Percentiles rank a stretch among this genome's conserved stretches.
Conservation (phyloP, 2,113 vertebrate genomes). For the Felis chaus region DNA sequence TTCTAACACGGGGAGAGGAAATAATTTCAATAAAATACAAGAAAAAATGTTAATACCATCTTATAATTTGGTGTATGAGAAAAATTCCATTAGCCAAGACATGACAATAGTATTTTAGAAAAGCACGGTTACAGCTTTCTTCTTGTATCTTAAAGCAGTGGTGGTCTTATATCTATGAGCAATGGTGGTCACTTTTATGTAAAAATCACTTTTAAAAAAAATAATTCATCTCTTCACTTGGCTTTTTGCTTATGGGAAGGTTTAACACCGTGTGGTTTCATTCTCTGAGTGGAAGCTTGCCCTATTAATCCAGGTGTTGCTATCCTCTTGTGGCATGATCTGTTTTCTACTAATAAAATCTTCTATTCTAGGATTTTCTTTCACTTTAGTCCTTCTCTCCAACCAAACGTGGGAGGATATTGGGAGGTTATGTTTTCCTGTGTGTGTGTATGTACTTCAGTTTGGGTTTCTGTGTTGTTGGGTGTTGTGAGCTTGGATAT, state of each 20-base stretch:
- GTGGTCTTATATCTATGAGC: not conserved
- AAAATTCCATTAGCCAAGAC: not conserved
- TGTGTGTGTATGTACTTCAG: not conserved
- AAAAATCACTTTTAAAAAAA: conserved; percentile 22
- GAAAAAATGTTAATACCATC: not conserved
- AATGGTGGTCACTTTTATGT: not conserved
- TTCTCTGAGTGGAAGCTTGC: conserved; percentile 72
- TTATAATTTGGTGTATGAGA: conserved; percentile 34
- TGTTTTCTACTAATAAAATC: conserved; percentile 78
- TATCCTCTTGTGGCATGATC: conserved; percentile 60
- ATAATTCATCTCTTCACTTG: conserved; percentile 57
- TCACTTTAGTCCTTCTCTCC: conserved; percentile 54
- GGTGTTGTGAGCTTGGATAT: not conserved
- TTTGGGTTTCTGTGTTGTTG: not conserved
- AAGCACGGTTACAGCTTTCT: conserved; percentile 33
- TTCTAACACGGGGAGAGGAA: not conserved
- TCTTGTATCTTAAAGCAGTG: conserved; percentile 15
- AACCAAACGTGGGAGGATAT: not conserved
- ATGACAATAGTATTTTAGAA: conserved; percentile 56
- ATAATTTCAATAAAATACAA: not conserved
- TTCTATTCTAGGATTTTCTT: conserved; percentile 80
- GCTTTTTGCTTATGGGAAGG: conserved; percentile 67
- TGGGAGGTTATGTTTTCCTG: not conserved
- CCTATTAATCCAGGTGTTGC: conserved; percentile 76
- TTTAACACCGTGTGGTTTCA: conserved; percentile 66